Conservation (phyloP, 2,113 vertebrate species). For the Mesocricetus auratus region DNA sequence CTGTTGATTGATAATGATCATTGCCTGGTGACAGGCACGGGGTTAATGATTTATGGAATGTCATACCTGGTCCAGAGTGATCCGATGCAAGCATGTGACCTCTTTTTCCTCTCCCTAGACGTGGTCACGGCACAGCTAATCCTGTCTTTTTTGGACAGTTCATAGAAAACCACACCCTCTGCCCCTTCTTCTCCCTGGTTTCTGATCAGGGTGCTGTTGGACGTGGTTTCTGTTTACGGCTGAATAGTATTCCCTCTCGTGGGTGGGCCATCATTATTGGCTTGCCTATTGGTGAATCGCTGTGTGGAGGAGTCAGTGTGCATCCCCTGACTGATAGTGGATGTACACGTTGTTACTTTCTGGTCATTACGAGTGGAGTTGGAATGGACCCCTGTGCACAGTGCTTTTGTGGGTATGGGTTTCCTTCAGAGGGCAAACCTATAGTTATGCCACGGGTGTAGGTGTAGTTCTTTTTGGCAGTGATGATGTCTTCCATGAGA, state of each 20-base stretch:
- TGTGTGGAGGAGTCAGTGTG: rapidly evolving
- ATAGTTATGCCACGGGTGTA: rapidly evolving
- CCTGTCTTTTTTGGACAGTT: not conserved
- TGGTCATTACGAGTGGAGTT: rapidly evolving
- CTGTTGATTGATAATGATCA: rapidly evolving
- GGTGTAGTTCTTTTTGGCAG: too few relatives aligned
- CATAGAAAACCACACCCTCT: rapidly evolving
- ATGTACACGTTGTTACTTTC: not conserved
- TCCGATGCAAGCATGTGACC: rapidly evolving
- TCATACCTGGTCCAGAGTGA: rapidly evolving
- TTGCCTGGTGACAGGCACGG: rapidly evolving
- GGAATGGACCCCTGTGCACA: rapidly evolving
- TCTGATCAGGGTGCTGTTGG: not conserved
- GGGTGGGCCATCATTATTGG: rapidly evolving
- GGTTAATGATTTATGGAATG: rapidly evolving
- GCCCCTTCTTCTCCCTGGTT: too few relatives aligned
- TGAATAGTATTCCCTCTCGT: rapidly evolving
- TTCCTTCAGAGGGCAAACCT: not conserved
- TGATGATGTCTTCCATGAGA: rapidly evolving
- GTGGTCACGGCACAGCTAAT: rapidly evolving
- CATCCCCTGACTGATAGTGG: not conserved
- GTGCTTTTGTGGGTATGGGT: too few relatives aligned
- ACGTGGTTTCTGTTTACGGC: too few relatives aligned
- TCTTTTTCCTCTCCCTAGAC: not conserved
- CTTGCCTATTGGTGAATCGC: not conserved